Evolutionary conservation across 2,888 invertebrate species (phyloP), one percentile per base, ranked within the genome.

Genomic region (Panopea generosa): DNA sequence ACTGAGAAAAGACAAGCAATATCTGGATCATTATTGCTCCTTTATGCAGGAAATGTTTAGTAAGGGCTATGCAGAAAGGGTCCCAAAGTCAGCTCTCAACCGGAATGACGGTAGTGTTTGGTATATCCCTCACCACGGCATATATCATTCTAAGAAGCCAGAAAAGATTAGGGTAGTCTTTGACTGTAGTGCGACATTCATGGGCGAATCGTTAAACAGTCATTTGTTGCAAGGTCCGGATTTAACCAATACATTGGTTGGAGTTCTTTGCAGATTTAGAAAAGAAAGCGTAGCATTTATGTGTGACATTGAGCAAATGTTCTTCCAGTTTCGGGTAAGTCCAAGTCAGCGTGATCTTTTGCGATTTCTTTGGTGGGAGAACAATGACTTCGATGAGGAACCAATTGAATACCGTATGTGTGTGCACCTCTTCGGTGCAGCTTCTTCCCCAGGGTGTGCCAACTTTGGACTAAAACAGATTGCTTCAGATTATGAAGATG

Each of bases 391-490:
- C 9, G 9, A 16, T 4, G 26, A 40, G 27, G 11, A 33, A 33
- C 63, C 63, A 14, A 45, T 40, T 40, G 77, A 80, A 6, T 83
- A 62, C 53, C 43, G 77, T 14, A 78, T 83, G 81, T 66, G 16
- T n/a, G 75, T 74, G 2, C 74, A 77, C 53, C 29, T 81, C 0
- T 82, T 82, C 43, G 77, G 78, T 14, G 78, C 79, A 11, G 50
- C 56, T 2, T 83, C 83, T 0, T 82, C 81, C 0, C 83, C 83
- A 11, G 72, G 61, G 60, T 84, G 72, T 45, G 72, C 72, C 1
- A 72, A 66, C 33, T 60, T 60, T 55, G 71, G 50, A 2, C 49
- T 83, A 0, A 81, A 78, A 45, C 47, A 72, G 2, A 14, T 71
- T 20, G 78, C 81, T 0, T 52, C 26, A 38, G 47, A 26, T 20